Conservation (phyloP, 2,797 vertebrate species). For the Trachurus trachurus region DNA sequence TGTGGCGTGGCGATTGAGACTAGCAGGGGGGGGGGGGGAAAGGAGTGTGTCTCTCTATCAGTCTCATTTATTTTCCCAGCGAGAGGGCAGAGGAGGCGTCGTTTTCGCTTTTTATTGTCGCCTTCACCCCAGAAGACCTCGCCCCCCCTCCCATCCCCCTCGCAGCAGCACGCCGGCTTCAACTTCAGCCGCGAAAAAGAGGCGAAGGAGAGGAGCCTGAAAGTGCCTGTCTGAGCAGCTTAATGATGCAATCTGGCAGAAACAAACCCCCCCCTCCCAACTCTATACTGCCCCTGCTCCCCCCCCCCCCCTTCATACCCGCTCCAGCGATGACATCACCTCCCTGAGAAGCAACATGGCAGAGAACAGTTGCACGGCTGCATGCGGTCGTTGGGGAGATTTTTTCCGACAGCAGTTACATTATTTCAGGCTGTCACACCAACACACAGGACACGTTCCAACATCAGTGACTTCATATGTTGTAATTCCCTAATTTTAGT, state of each 20-base stretch:
- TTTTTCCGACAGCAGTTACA: conserved; percentile 46
- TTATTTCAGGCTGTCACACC: conserved; percentile 31
- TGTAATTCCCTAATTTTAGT: not conserved
- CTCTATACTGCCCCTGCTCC: not conserved
- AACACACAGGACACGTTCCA: not conserved
- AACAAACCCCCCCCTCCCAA: conserved; percentile 20
- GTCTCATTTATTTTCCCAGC: conserved; percentile 37
- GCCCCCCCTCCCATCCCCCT: not conserved
- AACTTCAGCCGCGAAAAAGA: conserved; percentile 7
- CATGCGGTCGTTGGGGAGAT: conserved; percentile 10
- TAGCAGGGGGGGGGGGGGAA: not conserved
- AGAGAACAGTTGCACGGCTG: conserved; percentile 50
- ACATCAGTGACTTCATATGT: conserved; percentile 2
- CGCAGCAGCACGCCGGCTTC: conserved; percentile 18
- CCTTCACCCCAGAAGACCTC: conserved; percentile 14
- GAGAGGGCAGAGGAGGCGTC: not conserved
- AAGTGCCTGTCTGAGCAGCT: conserved; percentile 64
- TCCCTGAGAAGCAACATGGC: conserved; percentile 58
- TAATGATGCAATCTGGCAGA: conserved; percentile 77
- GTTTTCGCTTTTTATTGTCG: not conserved
- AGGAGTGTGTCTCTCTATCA: conserved; percentile 18
- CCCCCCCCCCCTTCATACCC: conserved; percentile 7
- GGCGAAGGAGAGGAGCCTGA: conserved; percentile 32
- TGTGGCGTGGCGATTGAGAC: conserved; percentile 23
- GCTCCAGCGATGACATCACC: conserved; percentile 74